Conservation (phyloP, 2,113 vertebrate species). For the Rhinolophus sinicus region DNA sequence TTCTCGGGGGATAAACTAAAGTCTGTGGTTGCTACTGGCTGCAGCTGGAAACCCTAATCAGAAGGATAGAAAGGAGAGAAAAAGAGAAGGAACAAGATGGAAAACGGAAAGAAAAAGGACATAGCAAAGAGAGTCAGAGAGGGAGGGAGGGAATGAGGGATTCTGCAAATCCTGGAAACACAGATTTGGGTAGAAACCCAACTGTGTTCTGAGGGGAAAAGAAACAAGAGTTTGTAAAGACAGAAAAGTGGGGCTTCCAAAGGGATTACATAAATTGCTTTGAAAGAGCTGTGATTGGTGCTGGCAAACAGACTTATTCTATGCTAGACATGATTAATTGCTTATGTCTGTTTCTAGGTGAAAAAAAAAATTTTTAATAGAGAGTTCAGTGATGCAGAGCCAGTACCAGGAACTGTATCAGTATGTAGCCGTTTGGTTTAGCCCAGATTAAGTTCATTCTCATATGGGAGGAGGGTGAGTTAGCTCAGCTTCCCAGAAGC, state of each 20-base stretch:
- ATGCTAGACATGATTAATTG: not conserved
- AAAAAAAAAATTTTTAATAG: not conserved
- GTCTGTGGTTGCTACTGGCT: not conserved
- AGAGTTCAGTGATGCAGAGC: not conserved
- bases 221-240: not conserved
- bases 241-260: not conserved
- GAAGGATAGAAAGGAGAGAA: not conserved
- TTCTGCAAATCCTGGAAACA: not conserved
- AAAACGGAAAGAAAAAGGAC: not conserved
- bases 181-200: not conserved
- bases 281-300: not conserved
- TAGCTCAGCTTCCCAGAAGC: not conserved
- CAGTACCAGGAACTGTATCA: not conserved
- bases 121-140: not conserved
- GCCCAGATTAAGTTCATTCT: not conserved
- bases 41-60: not conserved
- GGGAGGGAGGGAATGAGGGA: not conserved
- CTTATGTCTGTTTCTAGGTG: not conserved
- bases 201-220: not conserved
- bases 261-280: not conserved
- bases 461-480: not conserved
- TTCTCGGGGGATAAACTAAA: not conserved
- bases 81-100: not conserved
- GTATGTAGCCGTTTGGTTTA: not conserved
- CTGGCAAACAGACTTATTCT: not conserved